These are phyloP conservation scores for Drosophila flavopinicola DNA, from an alignment of 2,888 invertebrate genomes.

Conservation along the genomic window DNA sequence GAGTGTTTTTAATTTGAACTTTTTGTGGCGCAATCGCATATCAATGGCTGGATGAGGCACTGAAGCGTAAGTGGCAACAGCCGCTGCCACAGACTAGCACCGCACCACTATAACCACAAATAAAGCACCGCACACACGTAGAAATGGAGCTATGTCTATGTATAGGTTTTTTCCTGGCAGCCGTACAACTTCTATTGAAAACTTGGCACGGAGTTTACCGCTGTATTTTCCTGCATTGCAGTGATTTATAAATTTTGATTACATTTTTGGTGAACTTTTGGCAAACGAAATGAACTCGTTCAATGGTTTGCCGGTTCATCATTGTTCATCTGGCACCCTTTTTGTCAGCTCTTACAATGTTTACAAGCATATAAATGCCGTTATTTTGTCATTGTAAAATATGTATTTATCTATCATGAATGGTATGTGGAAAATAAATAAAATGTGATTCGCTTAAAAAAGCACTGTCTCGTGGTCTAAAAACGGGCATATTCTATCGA, in stretches of 20 bases:
- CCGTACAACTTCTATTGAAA: constrained; percentile 48
- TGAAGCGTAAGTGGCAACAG: constrained; percentile 63
- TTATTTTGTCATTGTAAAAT: constrained; percentile 11
- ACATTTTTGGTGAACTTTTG: constrained; percentile 36
- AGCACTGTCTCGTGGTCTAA: background rate
- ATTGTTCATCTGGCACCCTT: constrained; percentile 4
- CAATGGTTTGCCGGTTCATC: constrained; percentile 7
- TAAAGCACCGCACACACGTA: constrained; percentile 13
- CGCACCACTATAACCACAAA: constrained; percentile 16
- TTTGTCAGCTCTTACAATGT: background rate
- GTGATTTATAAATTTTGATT: constrained; percentile 61
- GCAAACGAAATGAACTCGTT: constrained; percentile 26
- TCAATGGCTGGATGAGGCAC: constrained; percentile 62
- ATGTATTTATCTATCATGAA: constrained; percentile 7
- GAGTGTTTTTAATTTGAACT: constrained; percentile 79
- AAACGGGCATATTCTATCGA: no score
- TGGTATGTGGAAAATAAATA: constrained; percentile 5
- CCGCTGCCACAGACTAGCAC: constrained; percentile 33
- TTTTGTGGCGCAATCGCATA: constrained; percentile 58
- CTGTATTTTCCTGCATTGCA: constrained; percentile 48
- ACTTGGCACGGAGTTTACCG: constrained; percentile 44
- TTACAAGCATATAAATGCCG: constrained; percentile 19
- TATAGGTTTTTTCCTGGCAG: constrained; percentile 39
- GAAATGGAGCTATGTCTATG: constrained; percentile 2
- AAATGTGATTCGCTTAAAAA: background rate